Percentiles rank a stretch among this genome's conserved stretches.
Evolutionary conservation across 2,113 vertebrate genomes (phyloP).

Genomic region (Spermophilus dauricus): DNA sequence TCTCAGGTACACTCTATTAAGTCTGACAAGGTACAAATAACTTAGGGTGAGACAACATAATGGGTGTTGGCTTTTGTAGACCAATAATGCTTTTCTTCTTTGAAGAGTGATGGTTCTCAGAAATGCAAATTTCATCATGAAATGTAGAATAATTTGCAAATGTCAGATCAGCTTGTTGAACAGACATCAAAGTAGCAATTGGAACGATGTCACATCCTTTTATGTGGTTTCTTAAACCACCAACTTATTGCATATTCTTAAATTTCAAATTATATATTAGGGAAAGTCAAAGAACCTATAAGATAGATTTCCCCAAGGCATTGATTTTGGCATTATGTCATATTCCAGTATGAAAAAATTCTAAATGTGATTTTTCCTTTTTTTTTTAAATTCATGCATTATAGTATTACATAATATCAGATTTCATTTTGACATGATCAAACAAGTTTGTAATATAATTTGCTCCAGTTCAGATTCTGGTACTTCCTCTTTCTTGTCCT

Average conservation of each 20-base stretch:
- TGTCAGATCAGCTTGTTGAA: neutral
- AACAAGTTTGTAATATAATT: too few relatives aligned
- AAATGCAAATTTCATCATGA: neutral
- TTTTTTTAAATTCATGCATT: too few relatives aligned
- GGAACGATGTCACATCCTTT: neutral
- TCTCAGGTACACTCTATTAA: neutral
- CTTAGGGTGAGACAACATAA: neutral
- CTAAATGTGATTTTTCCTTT: too few relatives aligned
- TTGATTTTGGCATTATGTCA: neutral
- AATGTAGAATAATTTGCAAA: neutral
- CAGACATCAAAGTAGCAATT: neutral
- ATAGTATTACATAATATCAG: too few relatives aligned
- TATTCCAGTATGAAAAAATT: neutral
- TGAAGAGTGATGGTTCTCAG: neutral
- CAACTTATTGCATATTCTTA: neutral
- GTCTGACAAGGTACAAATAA: neutral
- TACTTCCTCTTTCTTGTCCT: too few relatives aligned
- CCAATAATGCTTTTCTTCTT: neutral
- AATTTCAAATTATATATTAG: conserved; percentile 19
- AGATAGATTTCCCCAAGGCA: neutral
- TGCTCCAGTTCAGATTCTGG: too few relatives aligned
- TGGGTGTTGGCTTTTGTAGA: neutral
- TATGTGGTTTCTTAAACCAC: neutral
- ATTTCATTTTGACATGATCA: too few relatives aligned
- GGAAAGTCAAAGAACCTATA: neutral